Evolutionary conservation across 2,888 invertebrate species (phyloP), one percentile per base, ranked within the genome.

Genomic region (Meiosimyza decipiens): DNA sequence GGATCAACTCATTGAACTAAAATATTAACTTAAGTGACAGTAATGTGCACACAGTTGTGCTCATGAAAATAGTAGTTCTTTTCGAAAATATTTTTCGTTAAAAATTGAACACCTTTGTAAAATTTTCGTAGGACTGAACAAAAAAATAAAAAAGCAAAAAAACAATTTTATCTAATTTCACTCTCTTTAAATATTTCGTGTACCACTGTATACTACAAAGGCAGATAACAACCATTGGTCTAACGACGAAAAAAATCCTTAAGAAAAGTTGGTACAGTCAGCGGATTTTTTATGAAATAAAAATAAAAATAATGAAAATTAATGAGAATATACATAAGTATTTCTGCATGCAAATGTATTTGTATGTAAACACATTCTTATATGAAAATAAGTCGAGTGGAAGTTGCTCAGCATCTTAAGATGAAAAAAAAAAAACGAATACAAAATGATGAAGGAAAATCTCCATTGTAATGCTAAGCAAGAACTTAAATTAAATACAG

Each of bases 241-340:
- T 12, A 16, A 16, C 16, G 55, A 47, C 54, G 33, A 9, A 15
- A 55, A 55, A 47, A 54, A 47, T 67, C 47, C 51, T 40, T 49
- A 49, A 67, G 13, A 57, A 47, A 55, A 67, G 15, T 49, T 57
- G 57, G 67, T 67, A 67, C 67, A 67, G 67, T 67, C 55, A 57
- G 40, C 67, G 55, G 33, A 54, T 16, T 54, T 54, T 28, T 51
- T 7, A 51, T 33, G 6, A 33, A 6, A 22, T 2, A 67, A 57
- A 67, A 57, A 18, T 40, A 28, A 9, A 57, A 52, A 67, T 54
- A 40, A 66, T 12, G 16, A 5, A 55, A 55, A 49, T 67, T 67
- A 67, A 67, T 67, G 67, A 67, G 55, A 22, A 67, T 47, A n/a
- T n/a, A 33, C 52, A 54, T 40, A 66, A 22, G 9, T 12, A 40